A percentile compares a stretch with the other conserved stretches of the same genome.
phyloP scores from a whole-genome alignment of 2,113 vertebrate genomes.

The Pao palembangensis region DNA sequence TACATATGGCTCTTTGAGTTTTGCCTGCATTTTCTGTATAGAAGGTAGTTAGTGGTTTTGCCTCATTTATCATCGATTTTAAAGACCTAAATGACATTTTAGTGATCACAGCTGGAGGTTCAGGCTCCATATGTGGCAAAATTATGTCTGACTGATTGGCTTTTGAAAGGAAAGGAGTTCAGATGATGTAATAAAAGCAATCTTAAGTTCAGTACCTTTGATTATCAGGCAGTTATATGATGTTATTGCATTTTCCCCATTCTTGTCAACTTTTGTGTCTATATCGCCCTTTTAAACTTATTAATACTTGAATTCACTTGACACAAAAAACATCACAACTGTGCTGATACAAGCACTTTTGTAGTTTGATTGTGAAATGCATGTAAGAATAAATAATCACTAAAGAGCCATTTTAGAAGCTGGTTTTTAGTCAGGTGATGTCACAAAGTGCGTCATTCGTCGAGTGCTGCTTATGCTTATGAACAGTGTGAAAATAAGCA shows the following conservation, averaged over 20 bases:
- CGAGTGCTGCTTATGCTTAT: constrained; percentile 25
- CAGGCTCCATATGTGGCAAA: too few relatives aligned
- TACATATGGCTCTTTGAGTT: constrained; percentile 17
- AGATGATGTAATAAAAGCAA: too few relatives aligned
- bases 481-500: constrained; percentile 26
- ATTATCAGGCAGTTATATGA: constrained; percentile 19
- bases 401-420: constrained; percentile 1
- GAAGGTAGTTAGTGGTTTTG: constrained; percentile 8
- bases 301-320: constrained; percentile 29
- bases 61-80: too few relatives aligned
- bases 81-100: too few relatives aligned
- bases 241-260: constrained; percentile 27
- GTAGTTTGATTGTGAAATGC: not conserved
- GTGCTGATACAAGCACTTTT: not conserved
- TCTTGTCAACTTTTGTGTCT: constrained; percentile 13
- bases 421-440: constrained; percentile 8
- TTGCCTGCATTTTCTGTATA: constrained; percentile 20
- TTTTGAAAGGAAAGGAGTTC: too few relatives aligned
- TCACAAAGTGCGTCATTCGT: constrained; percentile 24
- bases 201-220: too few relatives aligned
- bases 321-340: not conserved
- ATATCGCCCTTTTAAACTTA: constrained; percentile 13
- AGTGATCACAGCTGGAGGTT: too few relatives aligned
- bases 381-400: not conserved
- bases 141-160: too few relatives aligned